Percentiles rank a stretch among this genome's conserved stretches.
Conservation (phyloP, 2,113 vertebrate species). For the Ranitomeya variabilis region DNA sequence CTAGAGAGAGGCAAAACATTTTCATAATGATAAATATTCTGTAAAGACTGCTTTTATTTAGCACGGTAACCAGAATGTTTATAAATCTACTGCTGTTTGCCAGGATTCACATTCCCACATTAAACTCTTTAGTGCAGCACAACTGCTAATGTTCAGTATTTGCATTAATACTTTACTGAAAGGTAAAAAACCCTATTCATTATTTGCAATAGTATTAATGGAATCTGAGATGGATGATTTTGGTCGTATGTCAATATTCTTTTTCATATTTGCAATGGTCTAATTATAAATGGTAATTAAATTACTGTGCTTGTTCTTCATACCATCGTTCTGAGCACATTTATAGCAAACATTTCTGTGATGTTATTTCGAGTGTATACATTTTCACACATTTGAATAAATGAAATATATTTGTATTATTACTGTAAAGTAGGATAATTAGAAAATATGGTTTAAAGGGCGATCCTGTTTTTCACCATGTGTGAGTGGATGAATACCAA, state of each 20-base stretch:
- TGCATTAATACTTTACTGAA: not conserved
- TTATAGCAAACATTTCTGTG: constrained; percentile 16
- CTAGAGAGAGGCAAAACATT: too few relatives aligned
- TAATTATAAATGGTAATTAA: constrained; percentile 37
- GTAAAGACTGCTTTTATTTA: too few relatives aligned
- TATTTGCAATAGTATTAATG: constrained; percentile 20
- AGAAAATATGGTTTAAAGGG: constrained; percentile 11
- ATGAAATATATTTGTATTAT: constrained; percentile 35
- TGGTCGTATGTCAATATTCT: not conserved
- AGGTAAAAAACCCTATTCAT: not conserved
- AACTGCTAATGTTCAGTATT: not conserved
- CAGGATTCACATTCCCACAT: too few relatives aligned
- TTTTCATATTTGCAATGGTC: constrained; percentile 24
- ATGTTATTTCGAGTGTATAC: constrained; percentile 32
- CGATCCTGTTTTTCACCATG: constrained; percentile 59
- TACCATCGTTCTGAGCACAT: not conserved
- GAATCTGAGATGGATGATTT: not conserved
- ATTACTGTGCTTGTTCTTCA: constrained; percentile 18
- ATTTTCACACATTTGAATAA: constrained; percentile 34
- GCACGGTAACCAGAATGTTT: too few relatives aligned
- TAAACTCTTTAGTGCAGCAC: too few relatives aligned
- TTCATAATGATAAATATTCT: too few relatives aligned
- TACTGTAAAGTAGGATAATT: constrained; percentile 32
- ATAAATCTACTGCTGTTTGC: too few relatives aligned
- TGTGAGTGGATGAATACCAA: constrained; percentile 63